phyloP scores from a whole-genome alignment of 2,888 invertebrate genomes.

The Hyles lineata region DNA sequence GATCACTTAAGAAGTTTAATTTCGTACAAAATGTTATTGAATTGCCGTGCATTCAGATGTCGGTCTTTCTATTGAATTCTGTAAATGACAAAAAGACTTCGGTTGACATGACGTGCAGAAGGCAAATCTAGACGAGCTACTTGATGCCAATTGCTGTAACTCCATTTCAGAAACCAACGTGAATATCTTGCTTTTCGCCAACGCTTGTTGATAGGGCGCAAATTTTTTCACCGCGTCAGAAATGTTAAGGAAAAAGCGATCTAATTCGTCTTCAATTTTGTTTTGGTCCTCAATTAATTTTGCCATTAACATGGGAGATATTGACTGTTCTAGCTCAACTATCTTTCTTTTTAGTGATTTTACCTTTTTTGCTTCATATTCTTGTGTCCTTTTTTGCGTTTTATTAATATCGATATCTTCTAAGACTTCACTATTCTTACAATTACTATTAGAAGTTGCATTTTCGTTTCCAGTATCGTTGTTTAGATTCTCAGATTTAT shows the following conservation, averaged over 20 bases:
- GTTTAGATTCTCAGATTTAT: too few relatives aligned
- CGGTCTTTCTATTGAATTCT: background rate
- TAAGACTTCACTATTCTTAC: too few relatives aligned
- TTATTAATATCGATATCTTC: slow-evolving; percentile 20
- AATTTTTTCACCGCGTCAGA: slow-evolving; percentile 43
- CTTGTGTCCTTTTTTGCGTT: background rate
- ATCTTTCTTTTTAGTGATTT: background rate
- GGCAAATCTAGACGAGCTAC: background rate
- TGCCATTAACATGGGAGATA: background rate
- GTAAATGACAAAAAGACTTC: background rate
- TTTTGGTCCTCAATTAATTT: background rate
- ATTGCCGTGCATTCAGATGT: background rate
- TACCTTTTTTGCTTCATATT: background rate
- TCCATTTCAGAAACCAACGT: slow-evolving; percentile 38
- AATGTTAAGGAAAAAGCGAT: slow-evolving; percentile 41
- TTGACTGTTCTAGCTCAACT: background rate
- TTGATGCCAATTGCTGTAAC: slow-evolving; percentile 35
- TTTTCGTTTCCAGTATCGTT: too few relatives aligned
- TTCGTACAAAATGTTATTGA: too few relatives aligned
- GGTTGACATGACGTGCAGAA: background rate
- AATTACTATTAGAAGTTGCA: too few relatives aligned
- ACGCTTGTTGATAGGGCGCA: slow-evolving; percentile 38
- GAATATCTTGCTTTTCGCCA: slow-evolving; percentile 40
- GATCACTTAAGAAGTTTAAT: too few relatives aligned
- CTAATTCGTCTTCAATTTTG: slow-evolving; percentile 35